Evolutionary conservation across 2,797 vertebrate species (phyloP).

Genomic region (Rhinoraja longicauda): DNA sequence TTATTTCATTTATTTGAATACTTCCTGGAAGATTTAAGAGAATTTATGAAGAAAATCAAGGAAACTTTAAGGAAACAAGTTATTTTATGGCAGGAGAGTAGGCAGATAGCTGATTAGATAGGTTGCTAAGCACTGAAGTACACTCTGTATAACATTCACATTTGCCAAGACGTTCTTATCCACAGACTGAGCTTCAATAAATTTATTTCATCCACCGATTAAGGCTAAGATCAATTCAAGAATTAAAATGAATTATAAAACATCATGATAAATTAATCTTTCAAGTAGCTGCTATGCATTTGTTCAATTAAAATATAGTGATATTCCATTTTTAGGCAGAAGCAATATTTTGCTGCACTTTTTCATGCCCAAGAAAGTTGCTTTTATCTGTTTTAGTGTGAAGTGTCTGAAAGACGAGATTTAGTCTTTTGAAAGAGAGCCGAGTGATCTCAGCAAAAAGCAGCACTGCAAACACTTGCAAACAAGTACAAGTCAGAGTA

Average conservation of each 20-base stretch:
- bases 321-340: not conserved
- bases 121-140: not conserved
- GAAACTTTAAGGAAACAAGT: not conserved
- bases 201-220: not conserved
- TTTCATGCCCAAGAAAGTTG: conserved; percentile 46
- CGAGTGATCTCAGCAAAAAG: conserved; percentile 78
- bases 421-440: conserved; percentile 73
- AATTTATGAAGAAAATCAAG: not conserved
- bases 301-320: not conserved
- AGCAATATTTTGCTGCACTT: not conserved
- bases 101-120: not conserved
- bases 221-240: not conserved
- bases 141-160: not conserved
- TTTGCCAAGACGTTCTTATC: not conserved
- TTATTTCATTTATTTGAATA: conserved; percentile 13
- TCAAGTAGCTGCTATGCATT: not conserved
- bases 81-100: not conserved
- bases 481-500: conserved; percentile 71
- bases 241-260: not conserved
- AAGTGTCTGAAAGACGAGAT: conserved; percentile 58
- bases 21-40: not conserved
- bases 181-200: not conserved
- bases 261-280: not conserved
- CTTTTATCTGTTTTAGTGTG: conserved; percentile 58
- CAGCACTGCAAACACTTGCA: conserved; percentile 67